Evolutionary conservation across 2,888 invertebrate species (phyloP), one percentile per base, ranked within the genome.

Genomic region (Podotricha telesiphe): DNA sequence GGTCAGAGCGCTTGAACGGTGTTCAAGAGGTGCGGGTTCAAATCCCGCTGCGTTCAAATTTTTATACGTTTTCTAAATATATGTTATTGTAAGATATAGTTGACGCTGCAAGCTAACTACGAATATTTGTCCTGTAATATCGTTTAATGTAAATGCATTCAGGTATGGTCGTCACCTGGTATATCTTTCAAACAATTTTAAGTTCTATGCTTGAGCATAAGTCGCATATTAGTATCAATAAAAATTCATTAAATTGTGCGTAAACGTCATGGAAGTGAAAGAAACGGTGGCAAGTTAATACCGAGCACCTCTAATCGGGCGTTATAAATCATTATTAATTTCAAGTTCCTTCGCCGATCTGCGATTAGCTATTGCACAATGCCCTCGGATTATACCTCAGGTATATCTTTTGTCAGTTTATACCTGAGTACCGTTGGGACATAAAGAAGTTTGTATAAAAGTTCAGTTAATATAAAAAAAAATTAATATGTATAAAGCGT

Each of bases 281-380:
- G 82, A 81, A 75, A 75, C 81, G 80, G 85, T 83, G 79, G 81
- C 78, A 75, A 79, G 77, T 79, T 83, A 86, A 86, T 84, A 76
- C 84, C 82, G 86, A 88, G 87, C 81, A 82, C 84, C 80, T 83
- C 83, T 91, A 93, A 93, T 91, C 92, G 89, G 79, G 78, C 85
- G 89, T 85, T 87, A 90, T 93, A 91, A 91, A 93, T 93, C 90
- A 91, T 89, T 91, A 91, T 93, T 92, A 93, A 91, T 91, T 89
- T 88, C 81, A 82, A 85, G 85, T 85, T 84, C 82, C n/a, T 66
- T 67, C 82, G 86, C 78, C 89, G 90, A 90, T 91, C 89, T 83
- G 86, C 91, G 92, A 93, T 92, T 92, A 92, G 86, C 89, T 82
- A 86, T 92, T 91, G 91, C 91, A 93, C 91, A 92, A 92, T 91